Evolutionary conservation across 2,113 vertebrate genomes (phyloP).

Genomic region (Sturnus vulgaris): DNA sequence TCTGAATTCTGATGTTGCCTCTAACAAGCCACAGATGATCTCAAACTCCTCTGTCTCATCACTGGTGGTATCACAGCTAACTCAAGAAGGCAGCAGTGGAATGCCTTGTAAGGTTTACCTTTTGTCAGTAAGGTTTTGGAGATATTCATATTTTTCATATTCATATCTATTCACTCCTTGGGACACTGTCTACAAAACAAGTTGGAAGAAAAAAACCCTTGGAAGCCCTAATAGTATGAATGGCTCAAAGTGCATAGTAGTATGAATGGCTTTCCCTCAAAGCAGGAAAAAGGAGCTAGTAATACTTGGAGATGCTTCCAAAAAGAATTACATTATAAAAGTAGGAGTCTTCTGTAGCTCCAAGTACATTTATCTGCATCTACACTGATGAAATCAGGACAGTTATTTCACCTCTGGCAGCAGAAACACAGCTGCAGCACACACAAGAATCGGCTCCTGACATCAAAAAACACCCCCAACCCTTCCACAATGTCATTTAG

Average conservation of each 20-base stretch:
- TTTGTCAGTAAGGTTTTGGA: background rate
- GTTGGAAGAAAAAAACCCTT: background rate
- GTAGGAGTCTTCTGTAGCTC: background rate
- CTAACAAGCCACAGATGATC: background rate
- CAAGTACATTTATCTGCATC: background rate
- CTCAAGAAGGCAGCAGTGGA: background rate
- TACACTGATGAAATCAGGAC: background rate
- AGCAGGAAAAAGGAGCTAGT: background rate
- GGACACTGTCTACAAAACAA: background rate
- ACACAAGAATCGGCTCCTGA: background rate
- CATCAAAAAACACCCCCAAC: background rate
- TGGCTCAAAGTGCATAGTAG: background rate
- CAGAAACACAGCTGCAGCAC: background rate
- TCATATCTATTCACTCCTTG: background rate
- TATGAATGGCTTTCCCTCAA: background rate
- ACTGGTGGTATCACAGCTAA: background rate
- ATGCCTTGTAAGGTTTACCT: background rate
- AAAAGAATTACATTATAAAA: background rate
- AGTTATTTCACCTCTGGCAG: conserved; percentile 4
- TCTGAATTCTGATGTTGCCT: background rate
- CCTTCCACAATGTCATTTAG: background rate
- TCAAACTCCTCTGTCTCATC: background rate
- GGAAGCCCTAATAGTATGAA: background rate
- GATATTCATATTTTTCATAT: background rate
- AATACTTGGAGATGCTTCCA: background rate